phyloP scores from a whole-genome alignment of 2,113 vertebrate genomes.

The Gymnogyps californianus region DNA sequence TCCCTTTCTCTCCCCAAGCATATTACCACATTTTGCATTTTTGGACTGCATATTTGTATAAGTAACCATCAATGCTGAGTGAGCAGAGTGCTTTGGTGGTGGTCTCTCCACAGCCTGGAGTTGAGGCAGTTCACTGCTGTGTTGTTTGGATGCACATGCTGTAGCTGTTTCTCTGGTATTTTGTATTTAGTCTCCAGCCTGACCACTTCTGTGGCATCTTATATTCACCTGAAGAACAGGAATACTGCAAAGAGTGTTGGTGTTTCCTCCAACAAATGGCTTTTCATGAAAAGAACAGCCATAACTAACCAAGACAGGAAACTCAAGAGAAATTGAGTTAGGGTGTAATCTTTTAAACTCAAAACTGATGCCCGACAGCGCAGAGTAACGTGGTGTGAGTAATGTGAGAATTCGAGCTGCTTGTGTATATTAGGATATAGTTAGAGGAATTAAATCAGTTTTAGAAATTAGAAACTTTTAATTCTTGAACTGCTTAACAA shows the following conservation, averaged over 20 bases:
- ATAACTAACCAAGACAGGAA: background rate
- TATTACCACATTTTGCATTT: background rate
- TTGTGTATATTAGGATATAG: background rate
- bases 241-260: background rate
- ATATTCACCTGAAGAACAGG: background rate
- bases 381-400: background rate
- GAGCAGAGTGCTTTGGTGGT: background rate
- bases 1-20: background rate
- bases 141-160: fast-evolving
- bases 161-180: background rate
- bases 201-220: background rate
- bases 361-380: background rate
- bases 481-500: background rate
- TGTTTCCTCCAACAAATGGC: background rate
- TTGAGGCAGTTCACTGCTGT: background rate
- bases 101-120: too few species aligned
- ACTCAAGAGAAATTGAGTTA: background rate
- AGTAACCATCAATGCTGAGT: background rate
- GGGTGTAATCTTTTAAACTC: background rate
- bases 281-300: background rate
- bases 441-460: background rate
- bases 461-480: background rate
- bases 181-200: background rate
- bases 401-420: background rate
- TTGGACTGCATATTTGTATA: background rate